A percentile compares a stretch with the other conserved stretches of the same genome.
Conservation (phyloP, 2,113 vertebrate genomes). For the Nematolebias whitei region DNA sequence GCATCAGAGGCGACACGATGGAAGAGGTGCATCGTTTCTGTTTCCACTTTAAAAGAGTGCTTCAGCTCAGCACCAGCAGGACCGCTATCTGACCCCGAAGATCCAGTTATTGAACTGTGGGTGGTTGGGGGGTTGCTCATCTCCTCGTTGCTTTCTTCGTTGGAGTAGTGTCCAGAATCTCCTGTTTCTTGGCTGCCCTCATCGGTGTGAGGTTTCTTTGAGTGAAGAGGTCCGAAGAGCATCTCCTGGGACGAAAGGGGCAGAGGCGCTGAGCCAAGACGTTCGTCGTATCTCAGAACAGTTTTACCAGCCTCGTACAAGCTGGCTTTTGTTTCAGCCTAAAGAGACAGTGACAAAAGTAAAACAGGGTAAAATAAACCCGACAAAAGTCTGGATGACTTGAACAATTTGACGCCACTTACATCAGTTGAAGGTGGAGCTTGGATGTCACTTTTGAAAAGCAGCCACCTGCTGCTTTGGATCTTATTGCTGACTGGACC, state of each 20-base stretch:
- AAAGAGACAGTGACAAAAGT: background rate
- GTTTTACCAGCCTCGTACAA: constrained; percentile 83
- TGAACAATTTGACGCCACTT: constrained; percentile 41
- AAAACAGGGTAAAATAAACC: background rate
- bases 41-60: constrained; percentile 51
- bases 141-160: constrained; percentile 85
- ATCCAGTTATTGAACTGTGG: constrained; percentile 50
- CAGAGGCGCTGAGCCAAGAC: constrained; percentile 58
- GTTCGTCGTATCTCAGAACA: constrained; percentile 75
- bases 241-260: constrained; percentile 69
- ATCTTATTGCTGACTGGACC: constrained; percentile 79
- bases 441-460: constrained; percentile 74
- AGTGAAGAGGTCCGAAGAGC: constrained; percentile 74
- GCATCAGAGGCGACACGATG: constrained; percentile 24
- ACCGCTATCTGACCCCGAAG: constrained; percentile 18
- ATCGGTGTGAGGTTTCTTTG: constrained; percentile 88
- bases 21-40: constrained; percentile 28
- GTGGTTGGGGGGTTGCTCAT: constrained; percentile 77
- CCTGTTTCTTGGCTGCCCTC: constrained; percentile 91
- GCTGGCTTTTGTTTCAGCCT: constrained; percentile 81
- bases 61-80: constrained; percentile 21
- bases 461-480: constrained; percentile 78
- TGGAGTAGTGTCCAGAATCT: constrained; percentile 92
- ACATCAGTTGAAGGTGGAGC: constrained; percentile 81
- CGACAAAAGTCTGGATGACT: background rate